phyloP scores from a whole-genome alignment of 2,888 invertebrate genomes.

The Agriopis leucophaearia region DNA sequence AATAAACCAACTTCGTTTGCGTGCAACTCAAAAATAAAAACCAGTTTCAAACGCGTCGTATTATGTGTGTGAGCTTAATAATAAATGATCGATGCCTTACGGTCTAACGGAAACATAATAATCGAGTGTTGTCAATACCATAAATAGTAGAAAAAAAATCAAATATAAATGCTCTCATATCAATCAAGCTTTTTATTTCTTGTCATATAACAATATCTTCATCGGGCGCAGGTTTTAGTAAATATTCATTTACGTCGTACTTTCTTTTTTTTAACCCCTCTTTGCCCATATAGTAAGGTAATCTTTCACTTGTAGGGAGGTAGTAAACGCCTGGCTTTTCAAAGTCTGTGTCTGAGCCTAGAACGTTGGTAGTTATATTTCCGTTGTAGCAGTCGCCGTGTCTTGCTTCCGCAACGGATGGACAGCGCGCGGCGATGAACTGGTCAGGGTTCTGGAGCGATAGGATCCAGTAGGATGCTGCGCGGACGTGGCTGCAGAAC shows the following conservation, averaged over 20 bases:
- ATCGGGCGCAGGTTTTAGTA: conserved; percentile 66
- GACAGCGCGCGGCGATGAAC: conserved; percentile 69
- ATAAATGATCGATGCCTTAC: conserved; percentile 40
- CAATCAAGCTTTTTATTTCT: conserved; percentile 50
- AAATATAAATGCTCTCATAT: conserved; percentile 68
- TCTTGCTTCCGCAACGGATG: conserved; percentile 63
- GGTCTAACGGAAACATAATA: conserved; percentile 67
- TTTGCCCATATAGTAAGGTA: conserved; percentile 69
- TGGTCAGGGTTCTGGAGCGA: conserved; percentile 63
- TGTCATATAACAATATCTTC: conserved; percentile 62
- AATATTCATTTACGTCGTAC: conserved; percentile 64
- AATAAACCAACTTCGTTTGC: neutral
- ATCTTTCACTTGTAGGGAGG: conserved; percentile 62
- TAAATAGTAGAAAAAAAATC: conserved; percentile 59
- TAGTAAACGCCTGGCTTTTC: conserved; percentile 72
- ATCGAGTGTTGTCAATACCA: conserved; percentile 67
- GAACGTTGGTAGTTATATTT: conserved; percentile 56
- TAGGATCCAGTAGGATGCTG: conserved; percentile 69
- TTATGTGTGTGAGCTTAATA: neutral
- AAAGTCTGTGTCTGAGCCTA: conserved; percentile 74
- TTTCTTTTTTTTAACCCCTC: conserved; percentile 60
- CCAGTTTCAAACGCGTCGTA: conserved; percentile 1
- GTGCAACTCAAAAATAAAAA: neutral
- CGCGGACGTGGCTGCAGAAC: conserved; percentile 74
- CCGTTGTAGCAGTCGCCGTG: conserved; percentile 67